Base-by-base conservation (phyloP, 2,888 invertebrate genomes). In the Tricholauxania praeusta region DNA sequence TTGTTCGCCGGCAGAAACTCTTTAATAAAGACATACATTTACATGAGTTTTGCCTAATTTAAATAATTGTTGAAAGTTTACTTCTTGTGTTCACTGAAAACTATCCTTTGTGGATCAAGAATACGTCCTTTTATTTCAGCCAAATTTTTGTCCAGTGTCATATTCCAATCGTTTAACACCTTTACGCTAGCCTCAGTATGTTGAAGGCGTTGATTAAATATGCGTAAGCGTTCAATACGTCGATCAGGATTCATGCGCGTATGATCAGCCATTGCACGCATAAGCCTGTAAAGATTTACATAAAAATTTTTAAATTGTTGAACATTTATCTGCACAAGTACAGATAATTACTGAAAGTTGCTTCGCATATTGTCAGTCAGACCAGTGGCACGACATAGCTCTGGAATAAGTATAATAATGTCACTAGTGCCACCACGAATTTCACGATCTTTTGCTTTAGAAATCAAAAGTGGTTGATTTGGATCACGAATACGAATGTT, bases 321-420 rank as follows among this genome's bases (percentile, higher is more conserved):
- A 14, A 19, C 3, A 53, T 49, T 47, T 19, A 49, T 51, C 14
- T 3, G 7, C 14, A 49, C 10, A 15, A 48, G 4, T 4, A 28
- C 7, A 22, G 15, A 19, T 93, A 94, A 93, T 71, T 92, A 86
- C 62, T 84, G 88, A 82, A 91, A 93, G 83, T 92, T 89, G 3
- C 85, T 85, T 7, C 92, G 87, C 93, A 93, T 93, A 0, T 85
- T 87, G 66, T 93, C 94, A 0, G 92, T 92, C 0, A 96, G 86
- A 0, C 97, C 97, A 1, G 97, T 97, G 80, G 94, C 90, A 0
- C 92, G 90, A 81, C 96, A 97, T 51, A 97, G 87, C 86, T 97
- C 96, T 0, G 97, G 97, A 28, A 97, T 89, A 2, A 98, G 88
- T 15, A 96, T 90, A 0, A 90, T 86, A 8, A 84, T 77, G 69